Evolutionary conservation across 2,797 vertebrate genomes (phyloP), one percentile per base, ranked within the genome.

Genomic region (Molossus molossus): DNA sequence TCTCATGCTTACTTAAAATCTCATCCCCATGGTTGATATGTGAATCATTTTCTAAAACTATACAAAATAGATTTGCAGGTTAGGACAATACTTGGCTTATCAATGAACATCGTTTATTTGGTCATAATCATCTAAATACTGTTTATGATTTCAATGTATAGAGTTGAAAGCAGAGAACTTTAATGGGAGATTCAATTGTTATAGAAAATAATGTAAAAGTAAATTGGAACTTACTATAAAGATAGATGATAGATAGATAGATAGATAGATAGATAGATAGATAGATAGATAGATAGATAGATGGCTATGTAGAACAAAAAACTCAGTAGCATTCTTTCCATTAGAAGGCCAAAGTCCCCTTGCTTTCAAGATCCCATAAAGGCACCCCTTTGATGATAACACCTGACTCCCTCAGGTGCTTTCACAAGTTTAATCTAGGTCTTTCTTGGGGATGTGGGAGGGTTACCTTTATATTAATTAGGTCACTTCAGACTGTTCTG

Each of bases 11-110:
- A 67, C 58, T 87, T 91, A 21, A 91, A 96, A 90, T 84, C 40
- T 73, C 37, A 90, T 87, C n/a, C 25, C 11, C n/a, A 75, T 6
- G 80, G 17, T 27, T 57, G 29, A 60, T 76, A 57, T 79, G 25
- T 81, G 67, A 96, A 82, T 69, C n/a, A 57, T 91, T 93, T 94
- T 67, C 69, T 67, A 83, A 95, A 96, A 73, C 79, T 72, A 58
- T 72, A 55, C 17, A 82, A 75, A 50, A 79, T 45, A 75, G 33
- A 62, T 76, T 90, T 33, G 40, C 73, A 40, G 60, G 20, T 87
- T 95, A 86, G 50, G 57, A 67, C 23, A 70, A n/a, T 86, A 33
- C 10, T 37, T 88, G 57, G 29, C 33, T 33, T 33, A 33, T 33
- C 65, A 94, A 81, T 33, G 27, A 90, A 73, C 25, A 79, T 21